Base-by-base conservation (phyloP, 2,113 vertebrate species). In the Rhabdornis inornatus region DNA sequence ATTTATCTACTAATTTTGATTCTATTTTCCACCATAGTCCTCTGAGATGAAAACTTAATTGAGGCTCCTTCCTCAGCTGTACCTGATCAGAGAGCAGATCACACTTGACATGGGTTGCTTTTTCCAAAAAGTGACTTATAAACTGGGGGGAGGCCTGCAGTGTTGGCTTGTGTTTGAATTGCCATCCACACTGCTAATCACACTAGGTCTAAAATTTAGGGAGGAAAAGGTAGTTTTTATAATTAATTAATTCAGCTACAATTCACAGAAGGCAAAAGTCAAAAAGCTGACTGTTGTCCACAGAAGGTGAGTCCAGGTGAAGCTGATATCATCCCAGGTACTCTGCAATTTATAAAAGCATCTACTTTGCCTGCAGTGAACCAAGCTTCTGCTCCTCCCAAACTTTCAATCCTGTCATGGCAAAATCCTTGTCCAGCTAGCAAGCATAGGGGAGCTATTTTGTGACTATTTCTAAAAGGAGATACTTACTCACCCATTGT, bases 1-100 rank as follows among this genome's bases (percentile, higher is more conserved):
- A 23, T 75, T 96, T 87, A 90, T 16, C 84, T 57, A 37, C 25
- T 92, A 72, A 84, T 79, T 91, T 88, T 71, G 44, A 80, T 96
- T 95, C 79, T 90, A 49, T 89, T 94, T 96, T 85, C 84, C 44
- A 61, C 37, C 1, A 1, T 1, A 21, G 21, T 52, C 90, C 57
- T 82, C 2, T 4, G 82, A 79, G 82, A 89, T 47, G 80, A 76
- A 56, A 55, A 64, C 17, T 49, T 30, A 82, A 91, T 84, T 87
- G 74, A 3, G 30, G 33, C 14, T 82, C 66, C 65, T 93, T 78
- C 30, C 31, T 35, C 42, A 47, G 49, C 84, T 86, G 71, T 60
- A 90, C 83, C 92, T 75, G 87, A 79, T 95, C 86, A 89, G 90
- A 75, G 65, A 88, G 81, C 84, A 52, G 40, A 20, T 64, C 68